Base-by-base conservation (phyloP, 92 coral and sea anemone genomes). In the Anthopleura xanthogrammica region DNA sequence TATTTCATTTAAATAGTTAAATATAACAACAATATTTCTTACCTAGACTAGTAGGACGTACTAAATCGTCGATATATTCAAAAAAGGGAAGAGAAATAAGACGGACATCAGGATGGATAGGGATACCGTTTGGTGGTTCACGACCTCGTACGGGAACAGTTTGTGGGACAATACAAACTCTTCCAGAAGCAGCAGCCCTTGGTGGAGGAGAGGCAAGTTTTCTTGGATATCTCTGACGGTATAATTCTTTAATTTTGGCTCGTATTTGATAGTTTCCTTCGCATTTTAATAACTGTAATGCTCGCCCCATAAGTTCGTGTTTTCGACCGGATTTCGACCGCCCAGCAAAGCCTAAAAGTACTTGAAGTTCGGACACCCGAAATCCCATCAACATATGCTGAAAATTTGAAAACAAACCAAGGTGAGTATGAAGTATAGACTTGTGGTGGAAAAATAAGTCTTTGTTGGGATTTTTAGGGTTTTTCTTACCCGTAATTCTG, bases 321-420 rank as follows among this genome's bases (percentile, higher is more conserved):
- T 96, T 96, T 90, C 99, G 88, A 57, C 99, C 99, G 74, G 99
- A 90, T 77, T 94, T 96, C 4, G 99, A 96, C 43, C 99, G 98
- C 65, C 95, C 98, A 78, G 98, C 99, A 87, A 88, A 96, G 80
- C 98, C 99, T 41, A 96, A 86, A 43, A 96, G 82, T 68, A 90
- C 90, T 80, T 96, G 99, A 57, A 96, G 95, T 82, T 96, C 99
- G 22, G 99, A 93, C 75, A 96, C 99, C 24, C 99, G 97, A 90
- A 96, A 96, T 80, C 97, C 89, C 96, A 94, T 92, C 86, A 96
- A 81, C 99, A 96, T 96, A 77, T 96, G 99, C 99, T 96, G 83
- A 16, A 85, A 91, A 41, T n/a, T 46, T 74, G 80, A 50, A 46
- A 39, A 54, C 78, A 36, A 82, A 9, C 9, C 54, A 40, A 41